These are phyloP conservation scores for Branchinecta sandiegonensis DNA, from an alignment of 2,888 invertebrate genomes.

Conservation along the genomic window DNA sequence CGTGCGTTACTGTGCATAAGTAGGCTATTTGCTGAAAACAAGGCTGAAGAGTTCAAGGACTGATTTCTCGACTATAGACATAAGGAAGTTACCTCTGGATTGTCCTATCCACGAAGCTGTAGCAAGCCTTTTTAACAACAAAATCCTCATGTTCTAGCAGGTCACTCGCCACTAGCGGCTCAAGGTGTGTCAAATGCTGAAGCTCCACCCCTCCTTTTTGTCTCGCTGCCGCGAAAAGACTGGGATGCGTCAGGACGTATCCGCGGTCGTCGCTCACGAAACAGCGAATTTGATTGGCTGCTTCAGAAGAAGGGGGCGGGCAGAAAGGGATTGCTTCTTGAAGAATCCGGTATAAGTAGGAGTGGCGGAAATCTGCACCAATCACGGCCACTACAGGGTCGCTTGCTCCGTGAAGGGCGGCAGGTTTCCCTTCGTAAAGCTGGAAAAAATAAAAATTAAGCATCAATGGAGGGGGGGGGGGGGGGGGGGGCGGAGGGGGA, in stretches of 20 bases:
- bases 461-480: too few relatives aligned
- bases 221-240: slow-evolving; percentile 40
- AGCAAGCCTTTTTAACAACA: slow-evolving; percentile 67
- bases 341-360: slow-evolving; percentile 64
- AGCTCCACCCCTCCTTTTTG: slow-evolving; percentile 53
- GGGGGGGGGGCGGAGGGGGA: too few relatives aligned
- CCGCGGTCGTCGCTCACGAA: slow-evolving; percentile 80
- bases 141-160: slow-evolving; percentile 70
- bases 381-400: slow-evolving; percentile 53
- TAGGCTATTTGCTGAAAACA: too few relatives aligned
- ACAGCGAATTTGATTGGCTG: slow-evolving; percentile 39
- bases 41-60: too few relatives aligned
- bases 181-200: slow-evolving; percentile 77
- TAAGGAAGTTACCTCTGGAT: slow-evolving; percentile 50
- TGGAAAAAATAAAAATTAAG: not conserved
- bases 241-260: slow-evolving; percentile 72
- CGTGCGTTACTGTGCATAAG: too few relatives aligned
- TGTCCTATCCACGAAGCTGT: slow-evolving; percentile 67
- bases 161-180: slow-evolving; percentile 75
- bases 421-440: slow-evolving; percentile 37
- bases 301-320: slow-evolving; percentile 24
- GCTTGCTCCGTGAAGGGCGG: slow-evolving; percentile 40
- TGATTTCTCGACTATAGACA: not conserved
- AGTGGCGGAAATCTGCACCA: slow-evolving; percentile 70
- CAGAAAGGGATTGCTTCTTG: slow-evolving; percentile 55